A percentile compares a stretch with the other conserved stretches of the same genome.
Evolutionary conservation across 1,140 invertebrate species (phyloP).

Genomic region (Drosophila repletoides): DNA sequence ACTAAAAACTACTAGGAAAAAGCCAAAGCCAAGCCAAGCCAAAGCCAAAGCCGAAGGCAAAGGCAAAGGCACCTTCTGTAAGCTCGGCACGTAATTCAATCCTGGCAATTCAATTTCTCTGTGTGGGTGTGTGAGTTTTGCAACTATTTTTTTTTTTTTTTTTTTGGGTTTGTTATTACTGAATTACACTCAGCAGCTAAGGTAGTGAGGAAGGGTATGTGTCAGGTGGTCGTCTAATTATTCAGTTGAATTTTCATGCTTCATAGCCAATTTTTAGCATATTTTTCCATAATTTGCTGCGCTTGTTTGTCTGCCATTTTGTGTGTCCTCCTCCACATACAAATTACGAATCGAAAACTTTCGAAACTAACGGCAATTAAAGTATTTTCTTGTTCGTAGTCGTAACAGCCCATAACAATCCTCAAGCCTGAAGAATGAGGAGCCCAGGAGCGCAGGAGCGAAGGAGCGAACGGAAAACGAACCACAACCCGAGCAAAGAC

Average conservation of each 20-base stretch:
- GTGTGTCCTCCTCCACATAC: conserved; percentile 50
- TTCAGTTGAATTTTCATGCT: conserved; percentile 65
- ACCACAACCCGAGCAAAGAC: conserved; percentile 35
- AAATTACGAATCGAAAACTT: conserved; percentile 78
- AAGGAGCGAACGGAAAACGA: not conserved
- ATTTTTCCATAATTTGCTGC: conserved; percentile 73
- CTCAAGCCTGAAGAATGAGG: not conserved
- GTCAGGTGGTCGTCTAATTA: conserved; percentile 58
- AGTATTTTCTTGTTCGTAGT: conserved; percentile 67
- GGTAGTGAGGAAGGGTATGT: not conserved
- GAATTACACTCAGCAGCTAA: not conserved
- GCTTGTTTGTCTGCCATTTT: conserved; percentile 69
- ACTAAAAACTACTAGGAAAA: conserved; percentile 43
- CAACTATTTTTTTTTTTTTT: conserved; percentile 15
- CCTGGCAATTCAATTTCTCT: conserved; percentile 47
- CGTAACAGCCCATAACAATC: conserved; percentile 36
- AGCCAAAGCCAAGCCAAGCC: no score
- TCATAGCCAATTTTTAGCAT: conserved; percentile 48
- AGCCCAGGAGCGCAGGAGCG: no score
- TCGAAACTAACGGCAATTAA: conserved; percentile 76
- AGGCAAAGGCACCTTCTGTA: conserved; percentile 28
- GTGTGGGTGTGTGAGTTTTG: conserved; percentile 6
- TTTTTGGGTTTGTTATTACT: not conserved
- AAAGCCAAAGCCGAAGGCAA: no score
- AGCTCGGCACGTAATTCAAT: conserved; percentile 68